These are phyloP conservation scores for Platorchestia sp. DNA, from an alignment of 1,140 invertebrate genomes.

Conservation along the genomic window DNA sequence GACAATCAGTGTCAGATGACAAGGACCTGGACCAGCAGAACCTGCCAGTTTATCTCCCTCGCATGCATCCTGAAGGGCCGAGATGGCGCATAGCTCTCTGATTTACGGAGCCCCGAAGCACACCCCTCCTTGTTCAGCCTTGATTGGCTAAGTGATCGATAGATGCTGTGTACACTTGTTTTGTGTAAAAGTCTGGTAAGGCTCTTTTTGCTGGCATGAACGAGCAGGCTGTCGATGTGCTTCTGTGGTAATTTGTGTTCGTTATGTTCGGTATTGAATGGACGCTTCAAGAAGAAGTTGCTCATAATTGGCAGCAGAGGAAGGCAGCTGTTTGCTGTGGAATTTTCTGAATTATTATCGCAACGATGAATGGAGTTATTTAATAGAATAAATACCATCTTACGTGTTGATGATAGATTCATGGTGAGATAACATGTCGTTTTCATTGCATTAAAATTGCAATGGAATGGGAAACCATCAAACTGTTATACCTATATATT, in stretches of 20 bases:
- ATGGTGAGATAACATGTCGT: too few relatives aligned
- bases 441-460: too few relatives aligned
- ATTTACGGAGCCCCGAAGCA: background rate
- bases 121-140: background rate
- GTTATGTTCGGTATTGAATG: background rate
- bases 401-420: background rate
- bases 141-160: conserved; percentile 1
- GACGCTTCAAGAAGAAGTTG: background rate
- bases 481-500: too few relatives aligned
- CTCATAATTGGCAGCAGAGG: background rate
- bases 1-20: conserved; percentile 26
- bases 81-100: background rate
- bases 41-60: conserved; percentile 10
- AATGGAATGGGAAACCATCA: too few relatives aligned
- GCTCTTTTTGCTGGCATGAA: background rate
- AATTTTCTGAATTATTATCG: background rate
- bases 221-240: background rate
- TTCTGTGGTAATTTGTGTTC: background rate
- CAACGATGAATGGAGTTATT: background rate
- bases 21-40: background rate
- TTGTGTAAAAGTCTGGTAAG: background rate
- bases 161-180: background rate
- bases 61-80: background rate
- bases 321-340: background rate
- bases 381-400: too few relatives aligned